Evolutionary conservation across 2,113 vertebrate species (phyloP).

Genomic region (Stercorarius parasiticus): DNA sequence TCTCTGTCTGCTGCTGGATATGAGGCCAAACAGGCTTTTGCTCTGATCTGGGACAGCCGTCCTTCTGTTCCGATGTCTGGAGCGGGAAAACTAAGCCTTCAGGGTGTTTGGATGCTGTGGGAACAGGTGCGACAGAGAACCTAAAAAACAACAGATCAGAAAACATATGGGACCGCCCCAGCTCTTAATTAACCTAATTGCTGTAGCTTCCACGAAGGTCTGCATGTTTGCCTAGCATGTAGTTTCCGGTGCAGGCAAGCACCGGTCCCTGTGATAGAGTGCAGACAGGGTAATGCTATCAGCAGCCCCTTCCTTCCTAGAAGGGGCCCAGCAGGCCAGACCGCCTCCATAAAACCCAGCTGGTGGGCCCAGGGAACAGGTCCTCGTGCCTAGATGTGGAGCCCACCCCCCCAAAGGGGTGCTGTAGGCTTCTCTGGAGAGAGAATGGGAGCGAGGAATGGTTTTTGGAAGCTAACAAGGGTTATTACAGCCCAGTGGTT

Average conservation of each 20-base stretch:
- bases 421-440: neutral
- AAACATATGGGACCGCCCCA: slow-evolving; percentile 46
- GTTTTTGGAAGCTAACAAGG: neutral
- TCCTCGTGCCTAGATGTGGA: neutral
- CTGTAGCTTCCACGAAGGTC: neutral
- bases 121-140: slow-evolving; percentile 24
- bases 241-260: neutral
- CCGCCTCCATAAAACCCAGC: neutral
- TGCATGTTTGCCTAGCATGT: neutral
- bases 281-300: neutral
- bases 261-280: neutral
- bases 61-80: neutral
- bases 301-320: neutral
- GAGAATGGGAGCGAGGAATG: neutral
- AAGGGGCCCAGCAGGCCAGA: neutral
- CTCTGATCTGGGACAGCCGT: neutral
- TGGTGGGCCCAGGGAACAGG: neutral
- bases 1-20: neutral
- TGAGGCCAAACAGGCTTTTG: neutral
- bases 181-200: slow-evolving; percentile 58
- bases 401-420: neutral
- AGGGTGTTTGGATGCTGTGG: neutral
- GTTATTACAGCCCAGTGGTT: neutral
- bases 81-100: neutral
- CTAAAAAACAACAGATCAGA: slow-evolving; percentile 35